Evolutionary conservation across 2,888 invertebrate species (phyloP), one percentile per base, ranked within the genome.

Genomic region (Noctua pronuba): DNA sequence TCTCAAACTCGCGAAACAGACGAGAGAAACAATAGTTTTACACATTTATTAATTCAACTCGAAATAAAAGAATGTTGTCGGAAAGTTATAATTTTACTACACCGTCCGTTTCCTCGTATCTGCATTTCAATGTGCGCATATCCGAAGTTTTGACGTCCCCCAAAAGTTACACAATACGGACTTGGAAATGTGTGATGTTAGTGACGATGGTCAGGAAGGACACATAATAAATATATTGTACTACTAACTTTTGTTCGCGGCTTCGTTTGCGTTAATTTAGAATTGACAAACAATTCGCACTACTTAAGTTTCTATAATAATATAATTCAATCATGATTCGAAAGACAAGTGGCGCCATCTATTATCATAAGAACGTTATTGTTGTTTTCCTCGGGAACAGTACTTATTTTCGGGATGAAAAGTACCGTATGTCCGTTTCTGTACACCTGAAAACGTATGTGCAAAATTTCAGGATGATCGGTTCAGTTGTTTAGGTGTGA

Each of bases 111-210:
- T 79, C 55, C 69, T 49, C 64, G 44, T 79, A 79, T 79, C 69
- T 81, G 78, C 77, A 85, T 86, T 77, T 75, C 79, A 82, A 86
- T 86, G 77, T 73, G 65, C 58, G 44, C 75, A 69, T 79, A 79
- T 73, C 65, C 58, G 24, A 86, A 86, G 82, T 86, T 86, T 62
- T 60, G 69, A 18, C 66, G 64, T 52, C n/a, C 35, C 79, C 79
- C 65, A 70, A 79, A 86, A 86, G 69, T 86, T 86, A 38, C 46
- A 82, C 84, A 86, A 86, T 84, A 75, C 74, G 68, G 76, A 76
- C 70, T 72, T 73, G 38, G 35, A 65, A 74, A 76, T 79, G 77
- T 79, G 77, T 70, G 71, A 76, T 52, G 74, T n/a, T 44, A 44
- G 64, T 75, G 69, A 38, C 62, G 68, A 79, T 86, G 79, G 76